These are phyloP conservation scores for Sylvilagus bachmani DNA, from an alignment of 2,113 vertebrate species.

Conservation along the genomic window DNA sequence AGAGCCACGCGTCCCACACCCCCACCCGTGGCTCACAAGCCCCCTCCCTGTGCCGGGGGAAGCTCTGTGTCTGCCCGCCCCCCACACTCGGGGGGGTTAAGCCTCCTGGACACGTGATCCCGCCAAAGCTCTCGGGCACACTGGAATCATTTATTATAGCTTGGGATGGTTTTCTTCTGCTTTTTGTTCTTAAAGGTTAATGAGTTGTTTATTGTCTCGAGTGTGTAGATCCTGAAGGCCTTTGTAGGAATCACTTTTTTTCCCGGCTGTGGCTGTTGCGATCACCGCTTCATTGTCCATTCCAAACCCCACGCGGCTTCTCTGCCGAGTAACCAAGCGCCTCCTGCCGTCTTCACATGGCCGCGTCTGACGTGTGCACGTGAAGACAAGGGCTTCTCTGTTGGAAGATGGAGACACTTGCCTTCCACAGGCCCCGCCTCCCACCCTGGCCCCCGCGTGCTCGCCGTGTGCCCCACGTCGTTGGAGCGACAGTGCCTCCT, in stretches of 20 bases:
- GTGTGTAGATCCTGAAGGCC: neutral
- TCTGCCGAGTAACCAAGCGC: neutral
- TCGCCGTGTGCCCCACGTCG: no score
- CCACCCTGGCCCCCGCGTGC: no score
- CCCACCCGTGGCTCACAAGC: neutral
- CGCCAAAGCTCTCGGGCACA: neutral
- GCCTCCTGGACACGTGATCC: neutral
- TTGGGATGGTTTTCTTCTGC: neutral
- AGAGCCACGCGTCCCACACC: no score
- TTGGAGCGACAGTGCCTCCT: no score
- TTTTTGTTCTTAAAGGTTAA: neutral
- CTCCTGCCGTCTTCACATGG: neutral
- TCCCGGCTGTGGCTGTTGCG: neutral
- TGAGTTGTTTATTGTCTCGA: slow-evolving; percentile 3
- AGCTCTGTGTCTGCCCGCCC: rapidly evolving
- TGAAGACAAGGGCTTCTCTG: neutral
- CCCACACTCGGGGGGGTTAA: neutral
- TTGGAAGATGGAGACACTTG: neutral
- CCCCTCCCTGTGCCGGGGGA: neutral
- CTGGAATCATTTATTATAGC: neutral
- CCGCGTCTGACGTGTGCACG: neutral
- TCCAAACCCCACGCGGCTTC: neutral
- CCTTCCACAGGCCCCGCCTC: neutral
- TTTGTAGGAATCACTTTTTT: neutral
- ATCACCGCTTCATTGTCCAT: neutral